Conservation (phyloP, 2,113 vertebrate species). For the Abramis brama region DNA sequence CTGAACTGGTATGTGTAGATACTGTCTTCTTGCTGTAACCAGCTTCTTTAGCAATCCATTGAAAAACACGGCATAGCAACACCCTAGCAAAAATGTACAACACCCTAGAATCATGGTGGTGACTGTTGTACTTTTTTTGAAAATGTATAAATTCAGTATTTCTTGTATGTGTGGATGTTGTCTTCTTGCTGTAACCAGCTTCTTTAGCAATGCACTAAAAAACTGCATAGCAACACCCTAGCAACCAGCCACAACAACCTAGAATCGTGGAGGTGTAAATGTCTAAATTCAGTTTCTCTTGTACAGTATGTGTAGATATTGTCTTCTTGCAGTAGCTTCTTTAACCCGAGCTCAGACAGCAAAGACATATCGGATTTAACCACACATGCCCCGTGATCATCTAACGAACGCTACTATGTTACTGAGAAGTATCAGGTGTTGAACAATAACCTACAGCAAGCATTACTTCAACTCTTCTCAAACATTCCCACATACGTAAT, state of each 20-base stretch:
- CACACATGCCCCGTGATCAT: conserved; percentile 15
- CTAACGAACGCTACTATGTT: not conserved
- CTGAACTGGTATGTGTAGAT: not conserved
- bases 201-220: conserved; percentile 7
- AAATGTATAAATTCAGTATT: too few relatives aligned
- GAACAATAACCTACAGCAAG: conserved; percentile 17
- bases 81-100: too few relatives aligned
- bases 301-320: not conserved
- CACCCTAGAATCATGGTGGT: too few relatives aligned
- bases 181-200: not conserved
- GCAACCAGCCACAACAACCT: not conserved
- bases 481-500: not conserved
- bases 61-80: too few relatives aligned
- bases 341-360: not conserved
- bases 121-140: too few relatives aligned
- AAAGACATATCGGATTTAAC: conserved; percentile 18
- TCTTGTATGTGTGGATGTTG: too few relatives aligned
- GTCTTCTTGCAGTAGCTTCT: not conserved
- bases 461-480: not conserved
- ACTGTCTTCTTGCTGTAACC: too few relatives aligned
- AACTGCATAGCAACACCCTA: not conserved
- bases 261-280: not conserved
- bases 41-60: too few relatives aligned
- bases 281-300: not conserved
- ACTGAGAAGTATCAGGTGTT: conserved; percentile 20